These are phyloP conservation scores for Novumbra hubbsi DNA, from an alignment of 2,797 vertebrate species.

Conservation along the genomic window DNA sequence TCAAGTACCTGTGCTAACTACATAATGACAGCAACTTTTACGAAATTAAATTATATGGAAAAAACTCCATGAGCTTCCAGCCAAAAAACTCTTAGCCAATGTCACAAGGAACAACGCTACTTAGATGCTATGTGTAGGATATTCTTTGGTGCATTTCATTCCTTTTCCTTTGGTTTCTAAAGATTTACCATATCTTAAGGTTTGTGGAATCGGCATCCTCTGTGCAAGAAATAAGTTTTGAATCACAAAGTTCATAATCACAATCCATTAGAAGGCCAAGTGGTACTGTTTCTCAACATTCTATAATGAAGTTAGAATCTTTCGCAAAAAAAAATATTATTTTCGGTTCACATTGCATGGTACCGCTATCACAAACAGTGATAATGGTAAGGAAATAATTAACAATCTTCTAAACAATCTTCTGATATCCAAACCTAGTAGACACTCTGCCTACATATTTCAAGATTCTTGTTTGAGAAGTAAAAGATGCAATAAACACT, in stretches of 20 bases:
- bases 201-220: slow-evolving; percentile 4
- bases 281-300: slow-evolving; percentile 37
- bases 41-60: slow-evolving; percentile 45
- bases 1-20: slow-evolving; percentile 41
- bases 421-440: slow-evolving; percentile 24
- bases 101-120: slow-evolving; percentile 48
- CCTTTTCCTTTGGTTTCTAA: slow-evolving; percentile 6
- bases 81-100: slow-evolving; percentile 40
- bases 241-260: slow-evolving; percentile 12
- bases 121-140: slow-evolving; percentile 62
- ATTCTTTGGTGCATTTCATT: slow-evolving; percentile 43
- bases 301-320: no score
- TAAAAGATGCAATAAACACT: no score
- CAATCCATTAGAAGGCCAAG: slow-evolving; percentile 31
- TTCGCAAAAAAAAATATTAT: slow-evolving; percentile 39
- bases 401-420: slow-evolving; percentile 33
- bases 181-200: not conserved
- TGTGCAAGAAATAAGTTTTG: not conserved
- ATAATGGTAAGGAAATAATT: slow-evolving; percentile 25
- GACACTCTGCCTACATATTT: no score
- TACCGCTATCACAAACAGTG: slow-evolving; percentile 55
- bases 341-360: slow-evolving; percentile 66
- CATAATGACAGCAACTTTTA: slow-evolving; percentile 38
- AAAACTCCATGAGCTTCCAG: slow-evolving; percentile 64
- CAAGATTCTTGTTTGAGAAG: no score